phyloP scores from a whole-genome alignment of 2,113 vertebrate species.

The cattle (Bos taurus) region DNA sequence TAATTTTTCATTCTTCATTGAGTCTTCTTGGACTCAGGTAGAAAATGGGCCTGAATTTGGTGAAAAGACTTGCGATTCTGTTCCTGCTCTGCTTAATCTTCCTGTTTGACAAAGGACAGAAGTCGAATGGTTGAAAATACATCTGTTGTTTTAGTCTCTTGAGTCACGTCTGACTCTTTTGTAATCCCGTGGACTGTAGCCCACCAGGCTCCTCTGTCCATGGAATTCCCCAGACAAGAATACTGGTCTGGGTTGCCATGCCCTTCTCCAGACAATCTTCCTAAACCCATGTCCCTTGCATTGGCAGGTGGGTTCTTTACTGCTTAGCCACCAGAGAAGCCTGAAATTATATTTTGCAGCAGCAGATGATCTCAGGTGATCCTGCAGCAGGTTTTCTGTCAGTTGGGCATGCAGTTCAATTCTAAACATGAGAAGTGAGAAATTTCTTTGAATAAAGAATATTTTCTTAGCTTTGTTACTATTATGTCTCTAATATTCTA shows the following conservation, averaged over 20 bases:
- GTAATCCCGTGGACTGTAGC: not conserved
- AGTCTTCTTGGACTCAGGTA: constrained; percentile 41
- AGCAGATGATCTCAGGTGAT: not conserved
- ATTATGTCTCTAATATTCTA: not conserved
- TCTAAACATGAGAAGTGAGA: not conserved
- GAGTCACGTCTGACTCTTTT: not conserved
- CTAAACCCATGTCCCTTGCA: not conserved
- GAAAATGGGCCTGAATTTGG: constrained; percentile 22
- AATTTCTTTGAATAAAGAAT: not conserved
- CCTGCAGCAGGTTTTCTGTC: not conserved
- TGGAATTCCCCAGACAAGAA: not conserved
- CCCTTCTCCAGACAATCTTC: not conserved
- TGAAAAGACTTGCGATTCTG: not conserved
- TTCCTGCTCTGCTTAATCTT: not conserved
- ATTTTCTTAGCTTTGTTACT: not conserved
- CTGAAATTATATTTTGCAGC: constrained; percentile 12
- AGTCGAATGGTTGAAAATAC: constrained; percentile 56
- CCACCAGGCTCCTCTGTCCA: not conserved
- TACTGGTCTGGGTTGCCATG: not conserved
- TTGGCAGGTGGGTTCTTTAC: not conserved
- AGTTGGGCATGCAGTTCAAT: not conserved
- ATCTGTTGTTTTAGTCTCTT: not conserved
- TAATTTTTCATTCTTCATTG: not conserved
- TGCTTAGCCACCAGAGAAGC: not conserved
- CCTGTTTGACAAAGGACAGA: constrained; percentile 28